These are phyloP conservation scores for Epistrophe grossulariae DNA, from an alignment of 2,888 invertebrate genomes.

Conservation along the genomic window DNA sequence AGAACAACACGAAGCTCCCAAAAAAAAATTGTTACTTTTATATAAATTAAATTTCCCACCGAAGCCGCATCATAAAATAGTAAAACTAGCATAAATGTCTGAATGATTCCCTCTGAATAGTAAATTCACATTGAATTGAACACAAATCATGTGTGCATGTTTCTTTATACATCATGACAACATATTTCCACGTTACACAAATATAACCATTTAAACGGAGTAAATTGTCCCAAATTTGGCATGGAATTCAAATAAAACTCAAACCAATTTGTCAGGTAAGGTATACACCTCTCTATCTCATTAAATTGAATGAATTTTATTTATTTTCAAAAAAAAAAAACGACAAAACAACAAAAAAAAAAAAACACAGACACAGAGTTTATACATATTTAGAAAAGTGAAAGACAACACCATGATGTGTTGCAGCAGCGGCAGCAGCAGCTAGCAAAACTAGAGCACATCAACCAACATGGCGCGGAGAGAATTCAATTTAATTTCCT, in stretches of 20 bases:
- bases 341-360: constrained; percentile 2
- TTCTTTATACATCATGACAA: background rate
- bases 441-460: constrained; percentile 64
- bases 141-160: background rate
- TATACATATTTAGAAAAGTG: constrained; percentile 11
- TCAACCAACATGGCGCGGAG: constrained; percentile 66
- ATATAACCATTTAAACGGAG: constrained; percentile 15
- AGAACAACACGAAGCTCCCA: background rate
- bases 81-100: no score
- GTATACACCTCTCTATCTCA: constrained; percentile 15
- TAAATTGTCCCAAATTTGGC: constrained; percentile 25
- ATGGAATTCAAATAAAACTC: constrained; percentile 32
- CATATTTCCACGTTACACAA: constrained; percentile 16
- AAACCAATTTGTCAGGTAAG: constrained; percentile 25
- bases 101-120: background rate
- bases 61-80: background rate
- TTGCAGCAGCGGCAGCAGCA: background rate
- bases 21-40: no score
- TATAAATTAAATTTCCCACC: no score
- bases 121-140: background rate
- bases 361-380: background rate
- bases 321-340: background rate
- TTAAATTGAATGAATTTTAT: constrained; percentile 24
- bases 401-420: constrained; percentile 27
- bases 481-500: constrained; percentile 58